Evolutionary conservation across 2,888 invertebrate genomes (phyloP), one percentile per base, ranked within the genome.

Genomic region (Exocentrus adspersus): DNA sequence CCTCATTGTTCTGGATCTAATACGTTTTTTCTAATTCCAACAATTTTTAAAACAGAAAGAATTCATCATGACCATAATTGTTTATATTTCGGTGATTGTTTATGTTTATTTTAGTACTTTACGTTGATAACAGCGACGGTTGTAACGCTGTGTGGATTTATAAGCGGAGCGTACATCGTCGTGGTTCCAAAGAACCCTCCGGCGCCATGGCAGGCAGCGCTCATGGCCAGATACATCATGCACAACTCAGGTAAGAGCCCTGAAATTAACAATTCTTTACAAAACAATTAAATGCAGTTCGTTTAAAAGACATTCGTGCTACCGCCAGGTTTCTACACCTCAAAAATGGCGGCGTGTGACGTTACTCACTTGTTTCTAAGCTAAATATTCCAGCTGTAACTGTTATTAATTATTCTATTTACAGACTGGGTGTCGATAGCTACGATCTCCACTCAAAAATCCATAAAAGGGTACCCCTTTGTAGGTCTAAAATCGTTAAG

Each of bases 381-480:
- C 19, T 24, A 56, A 56, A 2, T 28, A 19, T 20, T 43, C 19
- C 1, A n/a, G n/a, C n/a, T n/a, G n/a, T n/a, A n/a, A n/a, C n/a
- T n/a, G n/a, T n/a, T n/a, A n/a, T n/a, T n/a, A n/a, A n/a, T n/a
- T n/a, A n/a, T 54, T 19, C 50, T 9, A 53, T 58, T 79, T 80
- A 20, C 77, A 92, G 92, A 88, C 74, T 92, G 92, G 92, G 86
- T 88, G 1, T 87, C 92, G 0, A 82, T 92, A 51, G 88, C 90
- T 0, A 91, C 92, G 0, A 87, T 90, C 71, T 92, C 91, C 16
- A 84, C 86, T 0, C 82, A 88, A 71, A 83, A 86, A 16, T 83
- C 85, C 0, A 88, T 89, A 16, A 79, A 83, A 71, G 87, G 87
- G 1, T 91, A 86, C 75, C 92, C 93, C 0, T 90, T 90, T 77